These are phyloP conservation scores for Lathamus discolor DNA, from an alignment of 2,113 vertebrate species.

Conservation along the genomic window DNA sequence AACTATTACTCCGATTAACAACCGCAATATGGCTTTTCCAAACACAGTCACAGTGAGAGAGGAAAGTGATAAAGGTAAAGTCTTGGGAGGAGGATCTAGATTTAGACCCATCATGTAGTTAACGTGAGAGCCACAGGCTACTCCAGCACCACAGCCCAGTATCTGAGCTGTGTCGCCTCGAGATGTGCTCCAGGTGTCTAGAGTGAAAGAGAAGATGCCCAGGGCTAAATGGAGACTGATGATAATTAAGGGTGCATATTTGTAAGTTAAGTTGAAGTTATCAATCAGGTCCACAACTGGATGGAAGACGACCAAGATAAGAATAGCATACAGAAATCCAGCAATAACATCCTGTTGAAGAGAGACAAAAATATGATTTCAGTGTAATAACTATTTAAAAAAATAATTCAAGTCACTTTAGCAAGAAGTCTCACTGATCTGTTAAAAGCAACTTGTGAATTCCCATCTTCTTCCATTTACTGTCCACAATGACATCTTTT, in stretches of 20 bases:
- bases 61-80: slow-evolving; percentile 78
- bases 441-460: neutral
- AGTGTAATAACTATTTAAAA: neutral
- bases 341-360: slow-evolving; percentile 88
- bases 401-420: neutral
- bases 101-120: slow-evolving; percentile 80
- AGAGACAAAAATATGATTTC: neutral
- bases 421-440: neutral
- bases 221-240: slow-evolving; percentile 86
- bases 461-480: neutral
- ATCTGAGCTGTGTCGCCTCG: slow-evolving; percentile 95
- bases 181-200: slow-evolving; percentile 97
- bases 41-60: slow-evolving; percentile 72
- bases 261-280: slow-evolving; percentile 85
- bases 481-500: neutral
- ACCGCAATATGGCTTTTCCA: slow-evolving; percentile 74
- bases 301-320: slow-evolving; percentile 88
- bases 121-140: slow-evolving; percentile 88
- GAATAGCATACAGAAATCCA: slow-evolving; percentile 87
- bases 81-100: slow-evolving; percentile 74
- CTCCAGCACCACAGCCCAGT: slow-evolving; percentile 89
- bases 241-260: slow-evolving; percentile 86
- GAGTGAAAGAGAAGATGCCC: slow-evolving; percentile 93
- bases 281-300: slow-evolving; percentile 88
- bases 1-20: slow-evolving; percentile 81